Evolutionary conservation across 2,113 vertebrate genomes (phyloP).

Genomic region (Podocnemis expansa): DNA sequence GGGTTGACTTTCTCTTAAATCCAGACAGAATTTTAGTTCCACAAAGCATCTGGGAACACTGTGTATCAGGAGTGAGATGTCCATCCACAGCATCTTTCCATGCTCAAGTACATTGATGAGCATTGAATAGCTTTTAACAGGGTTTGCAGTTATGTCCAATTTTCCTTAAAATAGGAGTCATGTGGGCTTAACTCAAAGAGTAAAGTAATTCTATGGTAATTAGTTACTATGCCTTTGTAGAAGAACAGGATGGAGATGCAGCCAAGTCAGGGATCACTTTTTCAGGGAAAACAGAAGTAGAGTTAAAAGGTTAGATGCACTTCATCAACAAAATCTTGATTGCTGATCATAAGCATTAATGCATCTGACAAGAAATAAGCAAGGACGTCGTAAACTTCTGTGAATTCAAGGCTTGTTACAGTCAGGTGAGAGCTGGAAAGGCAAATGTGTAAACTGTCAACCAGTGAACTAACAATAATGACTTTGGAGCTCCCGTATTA

Average conservation of each 20-base stretch:
- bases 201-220: background rate
- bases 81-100: background rate
- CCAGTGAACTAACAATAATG: background rate
- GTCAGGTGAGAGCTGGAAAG: background rate
- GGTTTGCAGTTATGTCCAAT: background rate
- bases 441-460: background rate
- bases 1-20: background rate
- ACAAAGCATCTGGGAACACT: constrained; percentile 14
- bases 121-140: background rate
- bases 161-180: background rate
- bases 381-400: background rate
- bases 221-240: background rate
- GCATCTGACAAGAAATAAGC: background rate
- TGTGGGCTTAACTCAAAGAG: background rate
- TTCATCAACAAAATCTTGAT: background rate
- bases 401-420: background rate
- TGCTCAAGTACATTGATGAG: background rate
- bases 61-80: background rate
- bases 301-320: background rate
- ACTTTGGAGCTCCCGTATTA: background rate
- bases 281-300: background rate
- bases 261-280: background rate
- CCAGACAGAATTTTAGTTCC: background rate
- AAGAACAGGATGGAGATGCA: background rate
- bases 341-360: background rate